A percentile compares a stretch with the other conserved stretches of the same genome.
These are phyloP conservation scores for Crioceris asparagi DNA, from an alignment of 2,888 invertebrate species.

Conservation along the genomic window DNA sequence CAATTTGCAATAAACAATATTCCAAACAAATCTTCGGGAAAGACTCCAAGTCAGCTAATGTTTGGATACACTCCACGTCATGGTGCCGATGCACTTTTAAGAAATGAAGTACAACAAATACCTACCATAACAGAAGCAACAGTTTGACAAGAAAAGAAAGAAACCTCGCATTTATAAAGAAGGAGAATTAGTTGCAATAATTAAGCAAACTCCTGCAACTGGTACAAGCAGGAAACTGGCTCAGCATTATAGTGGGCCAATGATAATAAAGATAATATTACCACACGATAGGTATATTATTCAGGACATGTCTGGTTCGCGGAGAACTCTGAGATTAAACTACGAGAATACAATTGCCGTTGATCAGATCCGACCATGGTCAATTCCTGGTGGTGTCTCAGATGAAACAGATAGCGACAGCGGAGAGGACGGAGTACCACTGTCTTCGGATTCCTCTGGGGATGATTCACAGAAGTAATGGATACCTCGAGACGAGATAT, in stretches of 20 bases:
- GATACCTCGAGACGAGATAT: too few relatives aligned
- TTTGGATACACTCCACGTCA: conserved; percentile 14
- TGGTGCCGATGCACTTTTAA: conserved; percentile 9
- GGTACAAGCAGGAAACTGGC: conserved; percentile 14
- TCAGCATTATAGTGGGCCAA: conserved; percentile 14
- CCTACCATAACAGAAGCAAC: conserved; percentile 11
- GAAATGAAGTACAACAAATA: conserved; percentile 14
- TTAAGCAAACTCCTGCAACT: conserved; percentile 10
- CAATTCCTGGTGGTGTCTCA: conserved; percentile 11
- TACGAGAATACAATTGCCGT: conserved; percentile 17
- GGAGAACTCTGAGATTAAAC: conserved; percentile 11
- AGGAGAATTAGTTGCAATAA: conserved; percentile 15
- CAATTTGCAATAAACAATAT: conserved; percentile 27
- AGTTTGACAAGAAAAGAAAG: conserved; percentile 11
- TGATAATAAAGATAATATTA: conserved; percentile 13
- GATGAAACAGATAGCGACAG: conserved; percentile 12
- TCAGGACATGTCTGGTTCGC: conserved; percentile 10
- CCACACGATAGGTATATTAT: conserved; percentile 15
- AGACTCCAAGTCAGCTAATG: conserved; percentile 15
- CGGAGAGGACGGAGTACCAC: conserved; percentile 12
- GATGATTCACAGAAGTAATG: too few relatives aligned
- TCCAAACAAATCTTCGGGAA: conserved; percentile 9
- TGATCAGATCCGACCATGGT: conserved; percentile 17
- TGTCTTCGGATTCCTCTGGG: too few relatives aligned
- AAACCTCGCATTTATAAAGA: conserved; percentile 8